Evolutionary conservation across 2,797 vertebrate species (phyloP).

Genomic region (Pseudomugil tenellus): DNA sequence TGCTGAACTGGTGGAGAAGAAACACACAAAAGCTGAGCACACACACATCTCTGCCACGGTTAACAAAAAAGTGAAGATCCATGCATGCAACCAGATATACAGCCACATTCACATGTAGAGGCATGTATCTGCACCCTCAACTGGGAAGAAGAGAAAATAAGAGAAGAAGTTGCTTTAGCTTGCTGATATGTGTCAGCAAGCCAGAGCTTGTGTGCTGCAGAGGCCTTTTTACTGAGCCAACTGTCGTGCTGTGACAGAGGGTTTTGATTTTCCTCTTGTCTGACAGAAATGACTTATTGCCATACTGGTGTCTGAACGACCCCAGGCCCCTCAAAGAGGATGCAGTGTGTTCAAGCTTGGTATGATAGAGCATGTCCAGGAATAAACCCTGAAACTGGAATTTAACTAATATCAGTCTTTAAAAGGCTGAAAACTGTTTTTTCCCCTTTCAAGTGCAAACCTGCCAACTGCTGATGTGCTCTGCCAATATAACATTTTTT

Average conservation of each 20-base stretch:
- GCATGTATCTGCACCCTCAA: constrained; percentile 32
- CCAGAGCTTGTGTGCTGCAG: constrained; percentile 38
- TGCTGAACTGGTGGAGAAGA: constrained; percentile 59
- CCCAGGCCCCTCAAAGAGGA: constrained; percentile 39
- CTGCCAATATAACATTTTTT: constrained; percentile 53
- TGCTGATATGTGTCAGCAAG: constrained; percentile 53
- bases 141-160: constrained; percentile 38
- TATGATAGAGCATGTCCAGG: constrained; percentile 10
- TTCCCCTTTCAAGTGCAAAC: constrained; percentile 19
- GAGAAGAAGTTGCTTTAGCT: constrained; percentile 60
- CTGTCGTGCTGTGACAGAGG: constrained; percentile 55
- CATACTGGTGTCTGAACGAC: constrained; percentile 55
- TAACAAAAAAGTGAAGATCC: constrained; percentile 29
- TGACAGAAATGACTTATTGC: constrained; percentile 65
- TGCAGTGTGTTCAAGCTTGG: constrained; percentile 31
- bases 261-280: constrained; percentile 68
- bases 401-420: constrained; percentile 16
- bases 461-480: constrained; percentile 36
- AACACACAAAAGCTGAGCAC: constrained; percentile 28
- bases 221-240: constrained; percentile 45
- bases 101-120: constrained; percentile 33
- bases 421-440: constrained; percentile 22
- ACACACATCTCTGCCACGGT: constrained; percentile 12
- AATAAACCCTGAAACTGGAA: constrained; percentile 13
- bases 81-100: constrained; percentile 13